Evolutionary conservation across 1,140 invertebrate genomes (phyloP).

Genomic region (Drosophila trapezifrons): DNA sequence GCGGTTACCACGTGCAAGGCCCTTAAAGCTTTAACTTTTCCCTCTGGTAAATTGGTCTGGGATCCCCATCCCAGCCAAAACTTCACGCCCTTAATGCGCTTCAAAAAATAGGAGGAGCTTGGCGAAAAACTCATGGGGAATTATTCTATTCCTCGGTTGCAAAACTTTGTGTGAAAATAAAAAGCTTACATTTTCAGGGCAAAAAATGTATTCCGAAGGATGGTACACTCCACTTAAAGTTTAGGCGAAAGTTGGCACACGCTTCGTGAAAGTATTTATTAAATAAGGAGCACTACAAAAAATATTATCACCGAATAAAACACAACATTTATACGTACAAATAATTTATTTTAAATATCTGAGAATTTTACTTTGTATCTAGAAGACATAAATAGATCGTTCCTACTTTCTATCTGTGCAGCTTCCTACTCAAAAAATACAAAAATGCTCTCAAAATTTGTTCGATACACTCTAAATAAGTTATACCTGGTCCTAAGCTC

Average conservation of each 20-base stretch:
- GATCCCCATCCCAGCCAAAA: slow-evolving; percentile 1
- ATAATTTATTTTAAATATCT: neutral
- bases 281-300: neutral
- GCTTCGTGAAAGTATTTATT: neutral
- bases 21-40: slow-evolving; percentile 32
- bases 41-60: slow-evolving; percentile 3
- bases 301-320: too few relatives aligned
- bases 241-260: neutral
- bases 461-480: neutral
- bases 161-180: slow-evolving; percentile 56
- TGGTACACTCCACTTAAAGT: slow-evolving; percentile 1
- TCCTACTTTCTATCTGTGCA: neutral
- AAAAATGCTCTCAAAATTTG: neutral
- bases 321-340: too few relatives aligned
- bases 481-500: neutral
- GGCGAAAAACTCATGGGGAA: slow-evolving; percentile 30
- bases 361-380: neutral
- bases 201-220: neutral
- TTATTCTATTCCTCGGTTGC: slow-evolving; percentile 14
- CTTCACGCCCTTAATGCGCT: slow-evolving; percentile 61
- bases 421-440: neutral
- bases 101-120: slow-evolving; percentile 12
- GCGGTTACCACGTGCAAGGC: neutral
- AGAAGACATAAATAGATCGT: too few relatives aligned
- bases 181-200: slow-evolving; percentile 7